Base-by-base conservation (phyloP, 23 tunicate genomes). In the Halocynthia roretzi region DNA sequence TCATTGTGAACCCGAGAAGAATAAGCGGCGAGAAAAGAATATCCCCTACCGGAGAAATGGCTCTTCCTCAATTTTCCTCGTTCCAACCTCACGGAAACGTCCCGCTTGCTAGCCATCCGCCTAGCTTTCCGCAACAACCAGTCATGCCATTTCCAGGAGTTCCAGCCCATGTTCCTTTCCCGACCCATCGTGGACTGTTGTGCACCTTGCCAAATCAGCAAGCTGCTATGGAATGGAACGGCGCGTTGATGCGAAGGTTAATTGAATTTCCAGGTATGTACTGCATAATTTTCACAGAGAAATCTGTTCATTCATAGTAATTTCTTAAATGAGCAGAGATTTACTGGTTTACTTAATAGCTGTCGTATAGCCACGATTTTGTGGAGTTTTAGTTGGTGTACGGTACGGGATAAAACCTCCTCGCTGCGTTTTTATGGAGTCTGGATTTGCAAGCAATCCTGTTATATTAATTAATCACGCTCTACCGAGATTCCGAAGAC, bases 241-340 rank as follows among this genome's bases (percentile, higher is more conserved):
- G 78, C 8, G 55, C 78, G 56, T 50, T 74, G 55, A 62, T 74
- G n/a, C 78, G 56, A 14, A 64, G 78, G 22, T 53, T 74, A 6
- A 54, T 44, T 5, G 78, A 53, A 53, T 74, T 54, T 74, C 50
- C 78, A 74, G 78, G 78, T 74, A 53, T 7, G 11, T 12, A 71
- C 15, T 58, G 17, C 15, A 14, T 58, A 1, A 14, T 14, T n/a
- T 58, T 58, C 17, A 58, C 4, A 2, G 15, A 58, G 44, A 31
- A 31, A 31, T 31, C 1, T 31, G 44, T 31, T 4, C 44, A 31
- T 31, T 31, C 44, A 31, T 31, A 31, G 1, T 31, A n/a, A 31
- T 31, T 31, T 31, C 2, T 1, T 31, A 31, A 31, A 0, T 31
- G 44, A 31, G 1, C n/a, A n/a, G 44, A 31, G 1, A 0, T 31